A percentile compares a stretch with the other conserved stretches of the same genome.
Conservation (phyloP, 2,797 vertebrate genomes). For the Schizopygopsis malacanthus region DNA sequence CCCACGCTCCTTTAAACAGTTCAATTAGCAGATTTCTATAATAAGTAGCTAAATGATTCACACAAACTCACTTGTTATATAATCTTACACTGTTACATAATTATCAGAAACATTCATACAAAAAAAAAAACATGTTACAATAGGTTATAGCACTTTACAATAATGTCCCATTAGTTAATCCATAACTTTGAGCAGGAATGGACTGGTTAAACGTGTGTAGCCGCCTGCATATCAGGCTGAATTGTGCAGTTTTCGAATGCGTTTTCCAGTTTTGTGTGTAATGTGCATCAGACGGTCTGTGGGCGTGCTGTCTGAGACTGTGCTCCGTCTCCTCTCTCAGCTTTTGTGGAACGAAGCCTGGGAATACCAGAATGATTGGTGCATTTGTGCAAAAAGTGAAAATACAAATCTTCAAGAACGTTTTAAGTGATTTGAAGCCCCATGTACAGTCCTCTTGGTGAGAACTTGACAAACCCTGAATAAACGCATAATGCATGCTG, state of each 20-base stretch:
- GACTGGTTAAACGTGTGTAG: not conserved
- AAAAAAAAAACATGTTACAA: not conserved
- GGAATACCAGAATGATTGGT: slow-evolving; percentile 21
- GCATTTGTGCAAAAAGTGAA: slow-evolving; percentile 1
- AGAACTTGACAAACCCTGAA: slow-evolving; percentile 12
- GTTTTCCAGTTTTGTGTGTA: slow-evolving; percentile 12
- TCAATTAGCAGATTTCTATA: not conserved
- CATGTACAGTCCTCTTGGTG: not conserved
- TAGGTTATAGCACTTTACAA: not conserved
- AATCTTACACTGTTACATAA: not conserved
- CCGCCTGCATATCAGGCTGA: not conserved
- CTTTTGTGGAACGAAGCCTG: slow-evolving; percentile 33
- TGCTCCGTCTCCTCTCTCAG: slow-evolving; percentile 12
- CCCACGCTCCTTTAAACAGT: not conserved
- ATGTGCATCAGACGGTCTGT: slow-evolving; percentile 38
- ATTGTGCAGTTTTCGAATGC: not conserved
- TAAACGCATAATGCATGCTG: slow-evolving; percentile 6
- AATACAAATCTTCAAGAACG: not conserved
- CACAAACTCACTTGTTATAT: not conserved
- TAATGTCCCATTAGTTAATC: no score
- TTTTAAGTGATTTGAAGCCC: slow-evolving; percentile 1
- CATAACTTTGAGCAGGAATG: not conserved
- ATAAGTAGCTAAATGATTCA: not conserved
- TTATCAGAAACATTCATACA: not conserved
- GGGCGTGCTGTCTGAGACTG: slow-evolving; percentile 40